Evolutionary conservation across 2,797 vertebrate species (phyloP).

Genomic region (Neostethus bicornis): DNA sequence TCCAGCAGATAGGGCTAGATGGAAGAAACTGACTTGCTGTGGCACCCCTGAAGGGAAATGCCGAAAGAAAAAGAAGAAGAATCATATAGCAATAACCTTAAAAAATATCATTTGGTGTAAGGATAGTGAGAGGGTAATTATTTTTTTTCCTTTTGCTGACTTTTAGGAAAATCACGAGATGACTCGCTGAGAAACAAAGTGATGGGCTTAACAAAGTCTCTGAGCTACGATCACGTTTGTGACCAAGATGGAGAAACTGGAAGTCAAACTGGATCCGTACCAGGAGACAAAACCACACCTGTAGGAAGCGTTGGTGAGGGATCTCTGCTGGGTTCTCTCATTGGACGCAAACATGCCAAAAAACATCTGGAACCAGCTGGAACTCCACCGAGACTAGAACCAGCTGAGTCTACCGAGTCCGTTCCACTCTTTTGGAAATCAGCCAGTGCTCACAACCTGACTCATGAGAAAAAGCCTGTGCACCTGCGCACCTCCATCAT

Average conservation of each 20-base stretch:
- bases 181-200: conserved; percentile 90
- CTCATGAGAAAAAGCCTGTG: conserved; percentile 91
- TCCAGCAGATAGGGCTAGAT: too few species aligned
- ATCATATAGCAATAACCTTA: too few species aligned
- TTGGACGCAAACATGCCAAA: conserved; percentile 82
- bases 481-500: conserved; percentile 92
- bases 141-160: background rate
- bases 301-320: conserved; percentile 77
- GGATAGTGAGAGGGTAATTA: too few species aligned
- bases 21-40: too few species aligned
- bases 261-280: conserved; percentile 67
- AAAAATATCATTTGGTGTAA: too few species aligned
- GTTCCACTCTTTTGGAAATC: conserved; percentile 97
- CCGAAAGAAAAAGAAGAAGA: too few species aligned
- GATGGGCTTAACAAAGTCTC: conserved; percentile 91
- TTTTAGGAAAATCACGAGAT: conserved; percentile 82
- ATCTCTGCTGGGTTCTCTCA: conserved; percentile 86
- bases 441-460: conserved; percentile 94
- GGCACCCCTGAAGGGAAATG: too few species aligned
- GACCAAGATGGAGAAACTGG: conserved; percentile 84
- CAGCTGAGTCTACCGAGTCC: conserved; percentile 87
- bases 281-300: conserved; percentile 83
- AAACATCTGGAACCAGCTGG: conserved; percentile 81
- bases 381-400: conserved; percentile 74
- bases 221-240: conserved; percentile 93